phyloP scores from a whole-genome alignment of 2,113 vertebrate genomes.

The Calyptomena viridis region DNA sequence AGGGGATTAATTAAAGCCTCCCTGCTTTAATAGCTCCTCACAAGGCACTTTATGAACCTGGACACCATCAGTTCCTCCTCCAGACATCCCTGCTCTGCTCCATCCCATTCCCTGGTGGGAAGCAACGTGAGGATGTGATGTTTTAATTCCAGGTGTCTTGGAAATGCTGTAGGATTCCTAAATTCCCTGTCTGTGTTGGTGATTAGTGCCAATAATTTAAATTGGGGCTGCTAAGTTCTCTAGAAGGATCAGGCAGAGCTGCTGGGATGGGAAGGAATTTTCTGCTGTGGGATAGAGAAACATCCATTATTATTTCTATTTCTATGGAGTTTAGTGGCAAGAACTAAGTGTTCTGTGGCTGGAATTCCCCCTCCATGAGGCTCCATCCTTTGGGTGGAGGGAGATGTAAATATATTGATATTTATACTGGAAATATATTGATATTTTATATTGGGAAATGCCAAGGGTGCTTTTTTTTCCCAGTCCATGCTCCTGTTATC shows the following conservation, averaged over 20 bases:
- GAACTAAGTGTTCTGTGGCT: background rate
- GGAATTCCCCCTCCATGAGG: background rate
- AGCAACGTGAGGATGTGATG: background rate
- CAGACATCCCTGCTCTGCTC: background rate
- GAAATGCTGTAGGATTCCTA: background rate
- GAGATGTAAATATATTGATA: too few species aligned
- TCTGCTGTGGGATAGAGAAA: background rate
- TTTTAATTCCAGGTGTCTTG: background rate
- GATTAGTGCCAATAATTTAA: background rate
- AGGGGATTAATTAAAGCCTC: background rate
- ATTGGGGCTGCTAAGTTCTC: background rate
- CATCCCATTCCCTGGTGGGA: background rate
- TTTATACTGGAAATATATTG: too few species aligned
- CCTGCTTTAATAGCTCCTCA: background rate
- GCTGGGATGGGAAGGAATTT: background rate
- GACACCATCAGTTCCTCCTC: background rate
- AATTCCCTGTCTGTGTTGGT: background rate
- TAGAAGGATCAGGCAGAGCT: background rate
- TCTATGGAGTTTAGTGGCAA: rapidly evolving
- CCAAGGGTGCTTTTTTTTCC: background rate
- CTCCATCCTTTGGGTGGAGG: background rate
- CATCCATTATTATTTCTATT: background rate
- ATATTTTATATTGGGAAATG: too few species aligned
- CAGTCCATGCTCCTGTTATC: background rate
- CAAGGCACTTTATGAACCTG: background rate